phyloP scores from a whole-genome alignment of 2,113 vertebrate genomes.

The Bubo scandiacus region DNA sequence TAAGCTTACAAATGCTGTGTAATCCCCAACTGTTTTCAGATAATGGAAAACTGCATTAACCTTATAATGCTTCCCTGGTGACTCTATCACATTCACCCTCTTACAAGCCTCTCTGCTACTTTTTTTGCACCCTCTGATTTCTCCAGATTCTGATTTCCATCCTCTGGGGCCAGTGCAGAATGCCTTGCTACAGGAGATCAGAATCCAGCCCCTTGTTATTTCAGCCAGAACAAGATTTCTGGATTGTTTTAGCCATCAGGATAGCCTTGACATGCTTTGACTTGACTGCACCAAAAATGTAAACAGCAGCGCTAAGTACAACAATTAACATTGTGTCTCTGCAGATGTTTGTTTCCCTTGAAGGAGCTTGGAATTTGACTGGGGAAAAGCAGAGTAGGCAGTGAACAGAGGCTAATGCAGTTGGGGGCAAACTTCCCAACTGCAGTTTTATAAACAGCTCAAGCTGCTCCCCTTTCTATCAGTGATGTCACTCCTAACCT shows the following conservation, averaged over 20 bases:
- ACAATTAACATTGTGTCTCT: conserved; percentile 62
- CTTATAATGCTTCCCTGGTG: conserved; percentile 12
- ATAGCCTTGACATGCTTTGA: conserved; percentile 62
- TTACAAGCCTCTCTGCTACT: neutral
- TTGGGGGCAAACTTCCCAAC: conserved; percentile 53
- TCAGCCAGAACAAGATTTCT: conserved; percentile 19
- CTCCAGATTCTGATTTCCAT: neutral
- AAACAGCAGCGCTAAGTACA: conserved; percentile 63
- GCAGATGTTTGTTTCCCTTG: conserved; percentile 68
- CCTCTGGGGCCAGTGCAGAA: neutral
- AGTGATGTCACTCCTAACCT: conserved; percentile 57
- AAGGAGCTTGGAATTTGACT: conserved; percentile 56
- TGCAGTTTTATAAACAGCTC: conserved; percentile 60
- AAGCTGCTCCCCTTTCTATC: conserved; percentile 50
- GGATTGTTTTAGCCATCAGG: conserved; percentile 52
- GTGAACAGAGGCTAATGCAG: conserved; percentile 43
- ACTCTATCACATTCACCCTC: neutral
- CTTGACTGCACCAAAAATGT: conserved; percentile 56
- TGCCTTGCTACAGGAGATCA: neutral
- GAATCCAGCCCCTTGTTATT: conserved; percentile 9
- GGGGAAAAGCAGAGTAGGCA: conserved; percentile 37
- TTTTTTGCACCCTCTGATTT: conserved; percentile 13
- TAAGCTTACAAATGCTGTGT: conserved; percentile 53
- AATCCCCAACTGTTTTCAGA: conserved; percentile 48
- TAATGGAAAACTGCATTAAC: conserved; percentile 56